Evolutionary conservation across 2,113 vertebrate genomes (phyloP), one percentile per base, ranked within the genome.

Genomic region (cat (Felis catus)): DNA sequence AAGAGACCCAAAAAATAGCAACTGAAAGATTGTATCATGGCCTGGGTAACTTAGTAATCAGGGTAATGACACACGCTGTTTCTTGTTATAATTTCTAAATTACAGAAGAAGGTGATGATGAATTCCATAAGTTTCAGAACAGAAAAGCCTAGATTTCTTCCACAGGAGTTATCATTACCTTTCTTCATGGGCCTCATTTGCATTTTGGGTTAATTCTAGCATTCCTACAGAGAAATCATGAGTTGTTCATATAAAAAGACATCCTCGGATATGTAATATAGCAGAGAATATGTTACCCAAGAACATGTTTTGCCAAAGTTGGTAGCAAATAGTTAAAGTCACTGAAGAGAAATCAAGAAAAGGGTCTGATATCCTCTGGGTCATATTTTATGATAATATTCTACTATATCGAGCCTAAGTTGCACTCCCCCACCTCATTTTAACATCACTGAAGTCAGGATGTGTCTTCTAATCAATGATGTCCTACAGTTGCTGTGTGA

Each of bases 81-180:
- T 63, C 31, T 68, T 89, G 36, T 51, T 92, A 65, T 36, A 68
- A 94, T 61, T 63, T 96, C 92, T 91, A 45, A 95, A 66, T 95
- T 95, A 70, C 61, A 29, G 45, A 85, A 58, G 33, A 23, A 51
- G 71, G n/a, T n/a, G 23, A 39, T 88, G 25, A 92, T 53, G 45
- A 87, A 94, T 89, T 87, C 19, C 4, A 1, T 23, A 71, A 61
- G n/a, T 90, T 84, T 85, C 12, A n/a, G 83, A 70, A 14, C 16
- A 70, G 48, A 73, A 84, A 55, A 65, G 2, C 23, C 27, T 41
- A 7, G n/a, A 14, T 55, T 33, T 33, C 27, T 29, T 89, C 29
- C 7, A 23, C 19, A 53, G 18, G 15, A 78, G 33, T 76, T 29
- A 81, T 31, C 19, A 0, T 70, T 65, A 31, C 6, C 25, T n/a